Percentiles rank a stretch among this genome's conserved stretches.
phyloP scores from a whole-genome alignment of 2,888 invertebrate genomes.

The Holacanthella duospinosa region DNA sequence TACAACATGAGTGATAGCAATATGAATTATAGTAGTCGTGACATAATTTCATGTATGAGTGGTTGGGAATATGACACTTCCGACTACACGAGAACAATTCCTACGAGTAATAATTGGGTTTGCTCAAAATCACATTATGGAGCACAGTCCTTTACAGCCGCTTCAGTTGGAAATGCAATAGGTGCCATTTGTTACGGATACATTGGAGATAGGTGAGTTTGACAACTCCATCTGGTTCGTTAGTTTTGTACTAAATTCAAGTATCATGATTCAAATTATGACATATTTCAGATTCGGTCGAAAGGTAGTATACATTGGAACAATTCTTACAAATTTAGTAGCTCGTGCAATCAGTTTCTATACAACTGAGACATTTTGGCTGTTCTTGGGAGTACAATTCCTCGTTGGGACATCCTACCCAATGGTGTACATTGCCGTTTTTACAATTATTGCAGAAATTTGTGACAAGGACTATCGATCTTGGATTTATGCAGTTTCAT shows the following conservation, averaged over 20 bases:
- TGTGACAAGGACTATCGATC: constrained; percentile 18
- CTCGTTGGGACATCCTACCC: constrained; percentile 16
- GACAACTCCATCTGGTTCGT: too few species aligned
- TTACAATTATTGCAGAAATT: not conserved
- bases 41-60: constrained; percentile 42
- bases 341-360: constrained; percentile 22
- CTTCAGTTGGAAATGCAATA: constrained; percentile 48
- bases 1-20: constrained; percentile 10
- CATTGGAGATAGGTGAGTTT: constrained; percentile 49
- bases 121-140: constrained; percentile 48
- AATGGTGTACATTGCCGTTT: not conserved
- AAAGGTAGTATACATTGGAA: constrained; percentile 45
- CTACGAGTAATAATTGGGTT: constrained; percentile 49
- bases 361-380: constrained; percentile 18
- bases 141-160: constrained; percentile 48
- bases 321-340: constrained; percentile 40
- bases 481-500: constrained; percentile 23
- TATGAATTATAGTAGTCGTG: not conserved
- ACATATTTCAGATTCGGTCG: constrained; percentile 44
- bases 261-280: not conserved
- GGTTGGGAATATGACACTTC: constrained; percentile 50
- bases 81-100: constrained; percentile 47
- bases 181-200: constrained; percentile 51
- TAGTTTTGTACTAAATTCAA: too few species aligned
- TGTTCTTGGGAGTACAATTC: constrained; percentile 22